Evolutionary conservation across 37 sponge, comb jelly and placozoan species (phyloP), one percentile per base, ranked within the genome.

Genomic region (Mnemiopsis leidyi): DNA sequence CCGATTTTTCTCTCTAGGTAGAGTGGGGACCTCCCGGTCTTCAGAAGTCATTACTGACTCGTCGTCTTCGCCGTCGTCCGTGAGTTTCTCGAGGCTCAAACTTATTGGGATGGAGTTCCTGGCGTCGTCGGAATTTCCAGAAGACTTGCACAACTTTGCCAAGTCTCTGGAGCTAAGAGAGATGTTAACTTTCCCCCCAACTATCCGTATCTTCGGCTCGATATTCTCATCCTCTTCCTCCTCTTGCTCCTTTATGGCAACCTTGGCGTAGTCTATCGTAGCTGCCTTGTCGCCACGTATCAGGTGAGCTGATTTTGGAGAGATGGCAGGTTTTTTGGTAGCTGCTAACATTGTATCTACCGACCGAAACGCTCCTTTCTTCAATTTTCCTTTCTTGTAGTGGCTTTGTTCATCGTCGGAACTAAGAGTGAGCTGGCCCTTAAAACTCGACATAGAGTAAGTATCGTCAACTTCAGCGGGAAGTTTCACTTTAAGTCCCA

Each of bases 161-260:
- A 85, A 61, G 48, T 85, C 90, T 26, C 36, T 85, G 90, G 90
- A 85, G 61, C 90, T 85, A 20, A 85, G 90, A 1, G 90, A 38
- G 26, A 85, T 85, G 61, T 85, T 85, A 21, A 85, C 90, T 37
- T 85, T 85, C 25, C 90, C 90, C 21, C 61, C 90, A 0, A 85
- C 90, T 24, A 85, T 85, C 38, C 61, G 23, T 2, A 85, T 33
- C 29, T 38, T 85, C 5, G 90, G 90, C 36, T 77, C 79, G 39
- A 85, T 40, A 71, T 28, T 28, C n/a, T n/a, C n/a, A 5, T 13
- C n/a, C 75, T 7, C 75, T 5, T 71, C 30, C 30, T 71, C 75
- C 36, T 82, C 38, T 23, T 34, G 31, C 16, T 85, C 90, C 90
- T 40, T 16, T 16, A 36, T 21, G 39, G 90, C 9, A 0, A 77